Evolutionary conservation across 1,140 invertebrate genomes (phyloP), one percentile per base, ranked within the genome.

Genomic region (Drosophila sp.): DNA sequence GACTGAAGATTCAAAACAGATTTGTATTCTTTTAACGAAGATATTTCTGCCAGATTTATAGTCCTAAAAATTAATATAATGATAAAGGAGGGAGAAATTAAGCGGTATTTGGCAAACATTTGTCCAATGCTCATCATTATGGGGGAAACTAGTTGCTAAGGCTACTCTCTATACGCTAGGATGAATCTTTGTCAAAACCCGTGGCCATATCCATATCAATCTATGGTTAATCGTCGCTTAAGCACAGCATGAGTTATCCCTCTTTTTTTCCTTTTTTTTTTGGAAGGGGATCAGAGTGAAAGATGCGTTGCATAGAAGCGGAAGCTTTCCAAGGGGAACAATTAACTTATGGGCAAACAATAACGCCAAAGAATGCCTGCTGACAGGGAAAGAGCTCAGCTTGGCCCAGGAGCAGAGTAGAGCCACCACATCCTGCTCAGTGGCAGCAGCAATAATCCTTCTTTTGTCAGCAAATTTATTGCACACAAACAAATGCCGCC

Each of bases 381-480:
- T 87, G 84, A 70, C 84, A 83, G 80, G 70, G 80, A 80, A 50
- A 50, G 23, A 50, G 44, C 44, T 50, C 44, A 50, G n/a, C 44
- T 50, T 50, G 44, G 44, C n/a, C 44, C 82, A 69, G 66, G 61
- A 44, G 54, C 55, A 60, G 44, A 63, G 60, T 35, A 76, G 61
- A 75, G 72, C 76, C 76, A 65, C 60, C 58, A 35, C 74, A 63
- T 72, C 32, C 69, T 67, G 65, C 65, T 67, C 58, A 70, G 76
- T 65, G 73, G 76, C 74, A 84, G 84, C 83, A 78, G 84, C 84
- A 78, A 89, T 87, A 87, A 87, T 87, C 84, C 84, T 82, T 89
- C 84, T 89, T 87, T 87, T 87, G 84, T 87, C 84, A 87, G 84
- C 84, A 89, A 87, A 87, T 87, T 87, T 87, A 87, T 87, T 87